phyloP scores from a whole-genome alignment of 2,797 vertebrate species.

The Natrix natrix region DNA sequence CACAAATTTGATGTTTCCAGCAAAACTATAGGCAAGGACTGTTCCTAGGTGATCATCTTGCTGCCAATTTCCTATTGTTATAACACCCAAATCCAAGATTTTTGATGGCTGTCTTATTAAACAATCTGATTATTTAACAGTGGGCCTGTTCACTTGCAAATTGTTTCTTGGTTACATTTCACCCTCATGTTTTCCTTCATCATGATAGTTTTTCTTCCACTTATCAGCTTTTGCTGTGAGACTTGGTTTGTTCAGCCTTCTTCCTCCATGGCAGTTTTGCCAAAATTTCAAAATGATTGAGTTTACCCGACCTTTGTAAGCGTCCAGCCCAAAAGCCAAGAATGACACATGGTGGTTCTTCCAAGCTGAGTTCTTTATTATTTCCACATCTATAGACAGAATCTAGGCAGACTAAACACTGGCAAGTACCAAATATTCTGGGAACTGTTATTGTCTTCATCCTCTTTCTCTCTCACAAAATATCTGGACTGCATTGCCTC shows the following conservation, averaged over 20 bases:
- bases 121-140: slow-evolving; percentile 6
- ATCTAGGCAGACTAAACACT: not conserved
- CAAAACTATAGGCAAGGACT: not conserved
- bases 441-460: not conserved
- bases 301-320: not conserved
- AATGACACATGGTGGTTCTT: not conserved
- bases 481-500: not conserved
- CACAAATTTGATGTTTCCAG: slow-evolving; percentile 27
- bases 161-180: not conserved
- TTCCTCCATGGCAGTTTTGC: not conserved
- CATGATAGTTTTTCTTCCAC: not conserved
- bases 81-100: not conserved
- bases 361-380: not conserved
- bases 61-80: slow-evolving; percentile 25
- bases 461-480: not conserved
- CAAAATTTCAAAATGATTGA: not conserved
- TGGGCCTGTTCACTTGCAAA: not conserved
- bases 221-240: not conserved
- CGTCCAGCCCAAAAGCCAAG: not conserved
- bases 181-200: not conserved
- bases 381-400: not conserved
- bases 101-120: not conserved
- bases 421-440: not conserved
- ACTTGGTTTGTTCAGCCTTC: not conserved
- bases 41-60: not conserved